Evolutionary conservation across 2,888 invertebrate genomes (phyloP), one percentile per base, ranked within the genome.

Genomic region (Drosophila testacea): DNA sequence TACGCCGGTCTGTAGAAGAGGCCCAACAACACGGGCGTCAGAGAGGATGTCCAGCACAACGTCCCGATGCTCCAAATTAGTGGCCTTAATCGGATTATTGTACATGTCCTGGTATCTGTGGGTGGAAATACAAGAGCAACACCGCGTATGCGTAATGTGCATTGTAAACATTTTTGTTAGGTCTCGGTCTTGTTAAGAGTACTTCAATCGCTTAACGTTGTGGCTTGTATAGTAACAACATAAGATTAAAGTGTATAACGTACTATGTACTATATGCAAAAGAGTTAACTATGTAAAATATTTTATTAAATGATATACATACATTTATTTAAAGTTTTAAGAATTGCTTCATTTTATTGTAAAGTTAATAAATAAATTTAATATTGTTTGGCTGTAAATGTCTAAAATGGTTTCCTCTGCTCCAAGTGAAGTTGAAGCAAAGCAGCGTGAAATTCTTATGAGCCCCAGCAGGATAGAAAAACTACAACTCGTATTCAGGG

Each of bases 11-110:
- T 95, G 94, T 72, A 97, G 93, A 77, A 97, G 93, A 0, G 98
- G 98, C 1, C 97, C 96, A 27, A 96, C 95, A 22, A 97, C 96
- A 65, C 97, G 94, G 6, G 97, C 97, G 92, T 98, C 98, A 59
- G 98, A 97, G 70, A 99, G 94, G 67, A 98, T 95, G 90, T 97
- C 97, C 74, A 99, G 94, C 5, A 98, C 95, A 56, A 95, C 94
- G 91, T 98, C 96, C 34, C 97, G 94, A 90, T 95, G 94, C 39
- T 94, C 93, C 90, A 95, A 85, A 79, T 87, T 92, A 55, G 92
- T 91, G 71, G 92, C 92, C 76, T 94, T 93, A 85, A 94, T 93
- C 73, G 94, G 94, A 89, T 95, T 94, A 79, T 94, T 89, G 81
- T 94, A 94, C 87, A 94, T 93, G 82, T 94, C 94, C 13, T 94